Base-by-base conservation (phyloP, 1,140 invertebrate species). In the Sarcophaga peregrina region DNA sequence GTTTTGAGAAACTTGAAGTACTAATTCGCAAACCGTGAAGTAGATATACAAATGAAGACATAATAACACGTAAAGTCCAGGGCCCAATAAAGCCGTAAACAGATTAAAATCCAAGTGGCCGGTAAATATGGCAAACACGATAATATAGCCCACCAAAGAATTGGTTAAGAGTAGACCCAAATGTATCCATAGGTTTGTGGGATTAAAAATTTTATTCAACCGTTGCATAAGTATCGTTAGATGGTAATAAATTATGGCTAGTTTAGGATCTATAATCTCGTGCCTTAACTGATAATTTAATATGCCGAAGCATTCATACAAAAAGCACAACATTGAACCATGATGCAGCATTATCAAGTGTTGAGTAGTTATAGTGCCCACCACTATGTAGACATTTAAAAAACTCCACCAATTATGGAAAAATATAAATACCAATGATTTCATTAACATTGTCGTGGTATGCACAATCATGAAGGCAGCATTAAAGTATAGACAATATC, bases 271-370 rank as follows among this genome's bases (percentile, higher is more conserved):
- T n/a, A 68, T 8, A 68, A 68, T 68, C 3, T 68, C 62, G 20
- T 68, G 5, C 8, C 15, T 1, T 8, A 78, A 5, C 9, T 78
- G 75, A 50, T 78, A 50, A 25, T 78, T 50, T 17, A 78, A 11
- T 50, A 52, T n/a, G 7, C n/a, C 15, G 2, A 52, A 25, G 9
- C 75, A 50, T 50, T 78, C 75, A 25, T 50, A 20, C 1, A 78
- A 10, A 50, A 52, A 78, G 20, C 75, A 78, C 8, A 78, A 13
- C 8, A 78, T 9, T 6, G 17, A 9, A 1, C n/a, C 75, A 78
- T 78, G 75, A 17, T 78, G 75, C 9, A 78, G 7, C 75, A 78
- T 78, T 7, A 78, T 50, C n/a, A 52, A 50, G 11, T 78, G 75
- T 5, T 78, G 75, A 3, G 50, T 5, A 9, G n/a, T 10, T 5